Base-by-base conservation (phyloP, 2,113 vertebrate genomes). In the Tauraco erythrolophus region DNA sequence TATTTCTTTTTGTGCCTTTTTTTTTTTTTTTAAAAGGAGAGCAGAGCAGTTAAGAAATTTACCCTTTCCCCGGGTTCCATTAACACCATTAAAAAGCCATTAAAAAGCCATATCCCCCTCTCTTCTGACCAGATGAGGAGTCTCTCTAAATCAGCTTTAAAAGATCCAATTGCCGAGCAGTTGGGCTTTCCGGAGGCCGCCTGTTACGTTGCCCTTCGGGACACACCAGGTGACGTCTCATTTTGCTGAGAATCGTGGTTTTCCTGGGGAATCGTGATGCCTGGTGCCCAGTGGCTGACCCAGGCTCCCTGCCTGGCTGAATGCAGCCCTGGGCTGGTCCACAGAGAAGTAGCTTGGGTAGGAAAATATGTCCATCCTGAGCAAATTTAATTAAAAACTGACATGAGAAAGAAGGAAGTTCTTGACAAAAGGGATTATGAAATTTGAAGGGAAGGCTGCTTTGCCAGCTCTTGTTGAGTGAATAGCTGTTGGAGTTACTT, bases 401-500 rank as follows among this genome's bases (percentile, higher is more conserved):
- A 61, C 46, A 83, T 61, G 19, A 87, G 64, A 75, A 87, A 86
- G 64, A 61, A 92, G 43, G 86, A 89, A 91, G 46, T 79, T 76
- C 43, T 56, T 68, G 76, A 83, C 74, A 86, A 88, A 90, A 31
- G 24, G 24, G 25, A 46, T 68, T 48, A 60, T n/a, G 70, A 57
- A 58, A 75, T 69, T 46, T 61, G 75, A 96, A 80, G 58, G 64
- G 37, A 88, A 91, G 54, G 71, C 69, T 86, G 45, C 37, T 95
- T 83, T 76, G 28, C 41, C 2, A 7, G 70, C 33, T 85, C 50
- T 61, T 0, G 1, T 70, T 72, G 77, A 82, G 79, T 53, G 56
- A 92, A 92, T 74, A 84, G 81, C 90, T 84, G 48, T 65, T 80
- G 80, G 83, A 93, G 61, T 79, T 92, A 37, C 71, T 71, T 7